A percentile compares a stretch with the other conserved stretches of the same genome.
Conservation (phyloP, 1,140 invertebrate species). For the Drosophila sulfurigaster region DNA sequence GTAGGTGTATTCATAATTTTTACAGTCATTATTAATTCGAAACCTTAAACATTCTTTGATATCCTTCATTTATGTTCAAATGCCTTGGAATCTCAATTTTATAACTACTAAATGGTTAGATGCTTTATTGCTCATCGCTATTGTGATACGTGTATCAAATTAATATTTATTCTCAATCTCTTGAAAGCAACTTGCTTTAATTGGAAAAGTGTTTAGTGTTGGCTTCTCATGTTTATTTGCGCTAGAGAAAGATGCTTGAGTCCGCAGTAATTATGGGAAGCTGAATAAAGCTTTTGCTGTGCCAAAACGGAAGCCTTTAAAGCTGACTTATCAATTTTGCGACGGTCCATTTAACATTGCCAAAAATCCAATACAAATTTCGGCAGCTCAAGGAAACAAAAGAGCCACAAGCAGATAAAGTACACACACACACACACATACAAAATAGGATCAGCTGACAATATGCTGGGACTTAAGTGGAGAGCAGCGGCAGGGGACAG, state of each 20-base stretch:
- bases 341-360: slow-evolving; percentile 20
- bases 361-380: slow-evolving; percentile 14
- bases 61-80: too few species aligned
- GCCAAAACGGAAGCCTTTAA: slow-evolving; percentile 12
- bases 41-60: too few species aligned
- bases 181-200: too few species aligned
- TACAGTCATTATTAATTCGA: too few species aligned
- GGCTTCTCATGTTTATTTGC: neutral
- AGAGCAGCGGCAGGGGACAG: slow-evolving; percentile 17
- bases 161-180: too few species aligned
- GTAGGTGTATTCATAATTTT: too few species aligned
- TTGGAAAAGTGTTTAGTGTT: neutral
- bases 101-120: too few species aligned
- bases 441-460: slow-evolving; percentile 50
- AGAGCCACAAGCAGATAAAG: slow-evolving; percentile 4
- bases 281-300: slow-evolving; percentile 4
- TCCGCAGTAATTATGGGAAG: neutral
- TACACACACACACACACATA: neutral
- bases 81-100: too few species aligned
- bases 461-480: slow-evolving; percentile 51
- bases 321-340: slow-evolving; percentile 18
- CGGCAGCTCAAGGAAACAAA: slow-evolving; percentile 8
- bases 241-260: neutral
- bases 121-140: too few species aligned
- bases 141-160: too few species aligned